Evolutionary conservation across 92 coral and sea anemone species (phyloP), one percentile per base, ranked within the genome.

Genomic region (Phenganax subtilis): DNA sequence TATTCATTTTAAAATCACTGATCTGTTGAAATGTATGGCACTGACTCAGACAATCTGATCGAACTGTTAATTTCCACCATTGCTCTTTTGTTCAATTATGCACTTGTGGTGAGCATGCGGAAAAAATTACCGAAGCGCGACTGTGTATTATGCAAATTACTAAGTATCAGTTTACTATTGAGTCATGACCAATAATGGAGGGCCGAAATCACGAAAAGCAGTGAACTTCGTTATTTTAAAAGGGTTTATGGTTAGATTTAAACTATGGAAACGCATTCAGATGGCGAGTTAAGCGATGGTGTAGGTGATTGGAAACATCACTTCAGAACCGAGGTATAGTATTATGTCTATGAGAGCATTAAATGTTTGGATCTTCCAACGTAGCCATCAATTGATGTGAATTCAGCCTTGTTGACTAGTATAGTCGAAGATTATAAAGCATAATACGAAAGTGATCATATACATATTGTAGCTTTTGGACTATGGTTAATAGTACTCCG

Each of bases 281-380:
- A 76, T n/a, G 81, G 12, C 10, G 72, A 76, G 81, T 57, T 76
- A 57, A 76, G 67, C 68, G 81, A 76, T 51, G 68, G 81, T 76
- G 81, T 56, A 8, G 81, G 67, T 12, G 68, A 76, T 76, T 76
- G 81, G 81, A 76, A 76, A 30, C 17, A 76, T 52, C 81, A 67
- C 6, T 76, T 76, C 29, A 76, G 53, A 76, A 28, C 4, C 69
- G 67, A 76, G 81, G 81, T 76, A 76, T 56, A 16, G n/a, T 52
- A 31, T 53, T 53, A 31, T 0, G 59, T 12, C 47, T 66, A 66
- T 6, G 10, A 66, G 72, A 66, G 51, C 72, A 16, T 66, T 53
- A 66, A 66, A 3, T 15, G 72, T 14, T 25, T 66, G 20, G 51
- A 66, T 14, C 20, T 15, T 5, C 27, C 0, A 61, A 61, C 47